Evolutionary conservation across 2,888 invertebrate genomes (phyloP).

Genomic region (Nomada fabriciana): DNA sequence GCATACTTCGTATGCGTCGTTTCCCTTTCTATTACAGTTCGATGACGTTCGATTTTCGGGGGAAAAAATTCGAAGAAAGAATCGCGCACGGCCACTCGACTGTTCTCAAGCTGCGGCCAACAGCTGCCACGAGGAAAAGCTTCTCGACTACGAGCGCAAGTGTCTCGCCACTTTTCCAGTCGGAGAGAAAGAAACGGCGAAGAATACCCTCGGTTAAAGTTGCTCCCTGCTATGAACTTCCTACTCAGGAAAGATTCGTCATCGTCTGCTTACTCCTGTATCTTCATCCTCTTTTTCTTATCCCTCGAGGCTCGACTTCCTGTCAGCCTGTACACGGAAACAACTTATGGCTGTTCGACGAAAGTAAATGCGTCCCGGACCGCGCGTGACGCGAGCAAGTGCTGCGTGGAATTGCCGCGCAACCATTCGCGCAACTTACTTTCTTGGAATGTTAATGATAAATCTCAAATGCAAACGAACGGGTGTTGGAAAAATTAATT

Average conservation of each 20-base stretch:
- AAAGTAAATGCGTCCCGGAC: conserved; percentile 29
- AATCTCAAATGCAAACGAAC: too few relatives aligned
- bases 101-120: conserved; percentile 54
- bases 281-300: not conserved
- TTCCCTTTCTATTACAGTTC: not conserved
- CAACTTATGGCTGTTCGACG: conserved; percentile 57
- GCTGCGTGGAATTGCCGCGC: not conserved
- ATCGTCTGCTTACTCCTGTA: conserved; percentile 54
- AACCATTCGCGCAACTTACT: not conserved
- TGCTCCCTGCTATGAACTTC: conserved; percentile 66
- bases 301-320: conserved; percentile 21
- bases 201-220: conserved; percentile 67
- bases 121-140: conserved; percentile 67
- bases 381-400: not conserved
- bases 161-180: conserved; percentile 49
- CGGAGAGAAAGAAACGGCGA: conserved; percentile 61
- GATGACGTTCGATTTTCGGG: not conserved
- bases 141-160: conserved; percentile 26
- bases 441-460: too few relatives aligned
- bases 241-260: conserved; percentile 71
- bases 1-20: not conserved
- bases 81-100: conserved; percentile 31
- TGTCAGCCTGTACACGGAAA: conserved; percentile 27
- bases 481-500: too few relatives aligned
- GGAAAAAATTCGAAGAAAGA: not conserved